Base-by-base conservation (phyloP, 2,113 vertebrate species). In the Hemiprocne comata region DNA sequence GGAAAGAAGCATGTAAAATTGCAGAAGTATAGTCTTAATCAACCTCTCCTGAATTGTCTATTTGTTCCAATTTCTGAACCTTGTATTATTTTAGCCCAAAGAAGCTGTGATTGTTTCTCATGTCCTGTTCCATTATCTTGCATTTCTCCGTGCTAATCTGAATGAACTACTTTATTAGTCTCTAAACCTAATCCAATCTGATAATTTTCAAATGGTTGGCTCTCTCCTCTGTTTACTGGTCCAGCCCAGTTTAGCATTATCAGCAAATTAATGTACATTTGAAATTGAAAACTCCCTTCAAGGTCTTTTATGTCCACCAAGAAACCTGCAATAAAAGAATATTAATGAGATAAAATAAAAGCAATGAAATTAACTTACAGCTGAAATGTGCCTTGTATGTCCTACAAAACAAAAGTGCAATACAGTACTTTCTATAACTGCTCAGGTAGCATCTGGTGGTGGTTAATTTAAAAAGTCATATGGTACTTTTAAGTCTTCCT, bases 401-500 rank as follows among this genome's bases (percentile, higher is more conserved):
- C 81, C 88, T 89, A 76, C 66, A 95, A 97, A 96, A 28, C 64
- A 74, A 76, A 91, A 69, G 57, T 73, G 80, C 55, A 84, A 64
- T 34, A 28, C 10, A 83, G 26, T 58, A 60, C 28, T 70, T 85
- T 34, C 89, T 62, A 85, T 84, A 87, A 55, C 55, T 90, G 73
- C 64, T 95, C 70, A 71, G 31, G 31, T 85, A 82, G 90, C 78
- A 64, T 72, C 2, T 92, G 60, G n/a, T 85, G 88, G 29, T 92
- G 54, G 78, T 94, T 95, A 69, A 89, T 92, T 94, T 7, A 17
- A 91, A 93, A 91, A 95, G 85, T 15, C 17, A 75, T 87, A 64
- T 23, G 33, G 13, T 20, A 57, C 42, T 57, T 82, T 83, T 95
- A 66, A 65, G 74, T 53, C 44, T 81, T 95, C 71, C 93, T 81